phyloP scores from a whole-genome alignment of 2,888 invertebrate species.

The Beris chalybata region DNA sequence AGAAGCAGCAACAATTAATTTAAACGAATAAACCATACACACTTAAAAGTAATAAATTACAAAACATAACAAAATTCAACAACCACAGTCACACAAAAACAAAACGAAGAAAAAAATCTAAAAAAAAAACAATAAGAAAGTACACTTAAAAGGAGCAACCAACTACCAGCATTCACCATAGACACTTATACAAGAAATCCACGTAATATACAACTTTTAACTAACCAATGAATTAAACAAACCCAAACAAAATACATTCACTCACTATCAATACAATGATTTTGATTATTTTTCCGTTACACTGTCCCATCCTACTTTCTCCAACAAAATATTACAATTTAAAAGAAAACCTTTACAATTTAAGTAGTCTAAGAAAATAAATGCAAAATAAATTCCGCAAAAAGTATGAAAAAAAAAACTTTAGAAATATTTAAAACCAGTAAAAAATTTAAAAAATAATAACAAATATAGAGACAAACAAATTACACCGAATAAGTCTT shows the following conservation, averaged over 20 bases:
- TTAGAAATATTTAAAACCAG: conserved; percentile 39
- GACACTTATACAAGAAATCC: conserved; percentile 1
- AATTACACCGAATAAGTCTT: conserved; percentile 42
- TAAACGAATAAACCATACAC: conserved; percentile 31
- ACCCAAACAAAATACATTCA: conserved; percentile 37
- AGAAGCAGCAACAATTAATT: conserved; percentile 47
- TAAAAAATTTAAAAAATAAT: conserved; percentile 40
- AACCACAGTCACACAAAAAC: conserved; percentile 34
- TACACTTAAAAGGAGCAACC: conserved; percentile 28
- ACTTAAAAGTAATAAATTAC: conserved; percentile 37
- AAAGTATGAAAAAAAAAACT: conserved; percentile 37
- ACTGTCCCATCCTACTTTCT: too few relatives aligned
- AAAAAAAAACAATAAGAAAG: conserved; percentile 28
- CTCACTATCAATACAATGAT: conserved; percentile 39
- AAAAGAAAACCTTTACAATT: conserved; percentile 21
- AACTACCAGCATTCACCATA: conserved; percentile 24
- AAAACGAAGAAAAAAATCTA: conserved; percentile 35
- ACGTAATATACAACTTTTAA: conserved; percentile 13
- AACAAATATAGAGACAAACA: conserved; percentile 40
- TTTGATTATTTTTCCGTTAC: conserved; percentile 24
- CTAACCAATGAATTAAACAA: not conserved
- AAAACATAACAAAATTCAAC: conserved; percentile 25
- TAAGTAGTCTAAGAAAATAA: conserved; percentile 33
- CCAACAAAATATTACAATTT: not conserved
- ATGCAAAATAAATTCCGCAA: conserved; percentile 37